A percentile compares a stretch with the other conserved stretches of the same genome.
Conservation (phyloP, 2,113 vertebrate genomes). For the Pristiophorus japonicus region DNA sequence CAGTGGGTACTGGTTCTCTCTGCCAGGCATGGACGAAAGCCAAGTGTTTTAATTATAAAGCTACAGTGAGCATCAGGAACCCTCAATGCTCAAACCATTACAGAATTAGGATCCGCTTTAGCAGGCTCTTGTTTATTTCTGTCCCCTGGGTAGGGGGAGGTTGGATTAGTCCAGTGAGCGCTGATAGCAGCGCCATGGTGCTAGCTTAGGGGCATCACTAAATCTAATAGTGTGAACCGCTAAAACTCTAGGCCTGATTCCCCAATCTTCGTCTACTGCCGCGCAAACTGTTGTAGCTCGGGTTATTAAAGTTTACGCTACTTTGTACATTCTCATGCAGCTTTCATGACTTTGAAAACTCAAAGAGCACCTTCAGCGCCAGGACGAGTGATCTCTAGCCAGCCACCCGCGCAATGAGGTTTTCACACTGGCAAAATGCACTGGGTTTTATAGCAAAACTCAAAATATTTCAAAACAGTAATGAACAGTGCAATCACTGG, state of each 20-base stretch:
- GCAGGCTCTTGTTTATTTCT: neutral
- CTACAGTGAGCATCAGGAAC: constrained; percentile 15
- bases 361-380: neutral
- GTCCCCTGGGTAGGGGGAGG: neutral
- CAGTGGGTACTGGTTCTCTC: neutral
- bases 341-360: neutral
- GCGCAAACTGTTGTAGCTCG: neutral
- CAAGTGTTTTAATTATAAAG: constrained; percentile 30
- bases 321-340: neutral
- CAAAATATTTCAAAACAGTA: neutral
- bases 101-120: neutral
- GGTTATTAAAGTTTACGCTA: neutral
- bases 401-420: neutral
- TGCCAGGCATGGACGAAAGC: constrained; percentile 10
- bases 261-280: neutral
- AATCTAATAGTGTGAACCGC: neutral
- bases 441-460: neutral
- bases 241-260: neutral
- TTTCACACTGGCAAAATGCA: neutral
- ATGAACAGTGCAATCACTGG: neutral
- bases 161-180: neutral
- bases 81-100: neutral
- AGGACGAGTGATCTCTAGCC: neutral
- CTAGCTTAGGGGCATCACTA: neutral
- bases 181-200: neutral